phyloP scores from a whole-genome alignment of 2,113 vertebrate species.

The Mastomys natalensis region DNA sequence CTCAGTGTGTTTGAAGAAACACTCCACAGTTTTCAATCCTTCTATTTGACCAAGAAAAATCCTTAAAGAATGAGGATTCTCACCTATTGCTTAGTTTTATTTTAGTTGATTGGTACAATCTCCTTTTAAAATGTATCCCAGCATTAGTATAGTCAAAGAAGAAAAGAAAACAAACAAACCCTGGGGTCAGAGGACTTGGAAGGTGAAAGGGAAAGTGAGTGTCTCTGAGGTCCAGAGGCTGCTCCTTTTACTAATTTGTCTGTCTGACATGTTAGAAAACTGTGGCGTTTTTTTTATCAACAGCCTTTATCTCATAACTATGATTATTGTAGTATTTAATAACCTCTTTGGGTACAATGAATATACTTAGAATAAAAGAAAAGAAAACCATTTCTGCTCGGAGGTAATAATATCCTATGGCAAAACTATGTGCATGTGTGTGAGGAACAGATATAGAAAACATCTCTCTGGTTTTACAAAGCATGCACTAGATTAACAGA shows the following conservation, averaged over 20 bases:
- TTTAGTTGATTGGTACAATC: conserved; percentile 22
- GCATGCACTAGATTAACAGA: background rate
- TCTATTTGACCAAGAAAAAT: conserved; percentile 64
- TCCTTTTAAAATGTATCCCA: conserved; percentile 37
- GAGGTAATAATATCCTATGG: conserved; percentile 41
- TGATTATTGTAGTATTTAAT: conserved; percentile 40
- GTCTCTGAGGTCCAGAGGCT: background rate
- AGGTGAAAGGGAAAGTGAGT: conserved; percentile 19
- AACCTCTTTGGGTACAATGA: background rate
- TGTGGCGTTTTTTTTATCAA: conserved; percentile 39
- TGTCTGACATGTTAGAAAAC: conserved; percentile 14
- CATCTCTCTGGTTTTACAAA: background rate
- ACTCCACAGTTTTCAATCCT: conserved; percentile 14
- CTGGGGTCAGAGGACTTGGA: conserved; percentile 16
- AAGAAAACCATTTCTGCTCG: conserved; percentile 21
- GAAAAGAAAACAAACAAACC: background rate
- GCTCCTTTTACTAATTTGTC: conserved; percentile 32
- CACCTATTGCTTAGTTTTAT: conserved; percentile 61
- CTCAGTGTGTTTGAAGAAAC: conserved; percentile 21
- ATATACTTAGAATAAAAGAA: conserved; percentile 37
- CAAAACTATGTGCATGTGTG: background rate
- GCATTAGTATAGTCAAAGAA: conserved; percentile 16
- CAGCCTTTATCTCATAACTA: conserved; percentile 59
- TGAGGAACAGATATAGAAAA: background rate
- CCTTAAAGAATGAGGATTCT: conserved; percentile 53